A percentile compares a stretch with the other conserved stretches of the same genome.
phyloP scores from a whole-genome alignment of 2,888 invertebrate genomes.

The Eretmocerus hayati region DNA sequence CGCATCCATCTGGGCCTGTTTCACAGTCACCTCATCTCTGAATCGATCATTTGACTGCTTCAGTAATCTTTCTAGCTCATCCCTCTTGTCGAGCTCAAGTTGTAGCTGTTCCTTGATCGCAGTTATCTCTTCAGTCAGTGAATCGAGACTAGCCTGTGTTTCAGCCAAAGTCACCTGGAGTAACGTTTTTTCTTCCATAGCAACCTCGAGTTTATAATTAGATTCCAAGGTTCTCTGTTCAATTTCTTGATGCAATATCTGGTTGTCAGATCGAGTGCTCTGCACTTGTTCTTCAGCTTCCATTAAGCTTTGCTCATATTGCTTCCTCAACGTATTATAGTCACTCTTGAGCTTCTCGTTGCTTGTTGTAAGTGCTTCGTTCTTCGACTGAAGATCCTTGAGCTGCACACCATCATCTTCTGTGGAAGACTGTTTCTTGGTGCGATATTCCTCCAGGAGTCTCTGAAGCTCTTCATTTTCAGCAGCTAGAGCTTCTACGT shows the following conservation, averaged over 20 bases:
- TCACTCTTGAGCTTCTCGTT: constrained; percentile 30
- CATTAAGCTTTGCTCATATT: constrained; percentile 34
- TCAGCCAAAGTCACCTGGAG: background rate
- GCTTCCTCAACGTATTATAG: constrained; percentile 28
- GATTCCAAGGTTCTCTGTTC: background rate
- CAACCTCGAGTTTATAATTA: background rate
- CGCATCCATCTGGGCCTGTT: constrained; percentile 21
- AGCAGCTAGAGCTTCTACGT: constrained; percentile 53
- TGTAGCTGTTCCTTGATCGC: constrained; percentile 37
- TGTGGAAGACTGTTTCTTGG: constrained; percentile 31
- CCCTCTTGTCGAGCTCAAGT: constrained; percentile 28
- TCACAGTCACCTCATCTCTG: constrained; percentile 8
- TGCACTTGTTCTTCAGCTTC: constrained; percentile 35
- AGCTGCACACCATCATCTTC: constrained; percentile 1
- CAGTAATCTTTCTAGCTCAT: constrained; percentile 26
- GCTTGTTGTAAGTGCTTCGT: constrained; percentile 25
- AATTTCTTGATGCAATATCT: constrained; percentile 30
- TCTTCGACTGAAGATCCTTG: constrained; percentile 24
- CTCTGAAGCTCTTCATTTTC: constrained; percentile 58
- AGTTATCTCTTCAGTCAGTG: background rate
- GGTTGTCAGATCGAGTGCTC: constrained; percentile 27
- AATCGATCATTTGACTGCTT: constrained; percentile 9
- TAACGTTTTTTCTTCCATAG: constrained; percentile 33
- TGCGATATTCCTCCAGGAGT: constrained; percentile 52
- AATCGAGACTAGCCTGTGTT: background rate